phyloP scores from a whole-genome alignment of 1,140 invertebrate genomes.

The Lepidurus packardi region DNA sequence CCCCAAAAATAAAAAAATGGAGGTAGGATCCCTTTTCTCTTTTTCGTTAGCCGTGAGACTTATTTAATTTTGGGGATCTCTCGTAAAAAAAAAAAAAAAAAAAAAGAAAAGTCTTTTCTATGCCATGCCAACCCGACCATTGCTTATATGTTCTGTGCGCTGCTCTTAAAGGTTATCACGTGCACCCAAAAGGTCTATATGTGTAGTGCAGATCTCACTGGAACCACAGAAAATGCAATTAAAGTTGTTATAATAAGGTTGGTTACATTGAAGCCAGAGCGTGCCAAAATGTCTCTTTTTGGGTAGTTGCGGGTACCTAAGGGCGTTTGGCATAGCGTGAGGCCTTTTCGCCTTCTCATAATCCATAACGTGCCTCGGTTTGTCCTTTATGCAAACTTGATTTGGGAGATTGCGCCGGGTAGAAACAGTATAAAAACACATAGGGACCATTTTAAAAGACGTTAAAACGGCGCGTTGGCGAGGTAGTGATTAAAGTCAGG shows the following conservation, averaged over 20 bases:
- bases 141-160: background rate
- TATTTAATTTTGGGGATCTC: background rate
- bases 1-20: background rate
- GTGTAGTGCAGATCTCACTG: background rate
- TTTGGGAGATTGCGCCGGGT: conserved; percentile 13
- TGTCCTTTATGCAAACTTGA: conserved; percentile 22
- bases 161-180: conserved; percentile 6
- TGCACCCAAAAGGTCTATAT: conserved; percentile 1
- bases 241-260: background rate
- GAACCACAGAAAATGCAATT: background rate
- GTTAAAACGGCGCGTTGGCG: background rate
- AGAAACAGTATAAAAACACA: conserved; percentile 14
- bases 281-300: background rate
- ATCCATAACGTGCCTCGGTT: background rate
- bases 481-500: background rate
- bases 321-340: conserved; percentile 17
- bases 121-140: background rate
- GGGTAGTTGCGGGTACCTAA: background rate
- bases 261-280: background rate
- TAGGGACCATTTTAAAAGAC: background rate
- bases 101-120: too few species aligned
- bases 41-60: conserved; percentile 1
- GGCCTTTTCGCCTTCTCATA: background rate
- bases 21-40: background rate
- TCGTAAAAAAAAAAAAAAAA: background rate